Conservation (phyloP, 1,140 invertebrate genomes). For the Drosophila mauritiana region DNA sequence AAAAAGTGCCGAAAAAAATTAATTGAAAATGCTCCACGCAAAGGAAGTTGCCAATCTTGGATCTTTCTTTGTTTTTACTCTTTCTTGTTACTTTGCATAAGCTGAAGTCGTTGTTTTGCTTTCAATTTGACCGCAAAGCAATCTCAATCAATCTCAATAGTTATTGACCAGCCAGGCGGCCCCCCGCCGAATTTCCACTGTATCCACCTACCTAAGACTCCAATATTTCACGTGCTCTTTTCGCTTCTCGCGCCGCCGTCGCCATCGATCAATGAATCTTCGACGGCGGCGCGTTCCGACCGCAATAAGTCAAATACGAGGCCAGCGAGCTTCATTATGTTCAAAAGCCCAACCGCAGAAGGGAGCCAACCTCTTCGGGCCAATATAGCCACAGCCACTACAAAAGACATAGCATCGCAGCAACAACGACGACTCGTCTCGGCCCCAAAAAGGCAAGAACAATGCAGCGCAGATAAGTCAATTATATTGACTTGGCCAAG, state of each 20-base stretch:
- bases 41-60: conserved; percentile 34
- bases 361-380: conserved; percentile 39
- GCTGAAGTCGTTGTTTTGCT: conserved; percentile 39
- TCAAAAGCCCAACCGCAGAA: conserved; percentile 53
- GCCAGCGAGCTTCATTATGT: conserved; percentile 79
- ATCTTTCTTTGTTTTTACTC: neutral
- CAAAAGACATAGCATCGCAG: conserved; percentile 3
- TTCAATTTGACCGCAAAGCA: conserved; percentile 71
- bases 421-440: conserved; percentile 21
- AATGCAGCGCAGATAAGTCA: conserved; percentile 76
- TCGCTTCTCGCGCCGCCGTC: conserved; percentile 49
- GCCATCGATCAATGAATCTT: conserved; percentile 66
- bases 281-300: conserved; percentile 51
- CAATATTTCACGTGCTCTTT: conserved; percentile 78
- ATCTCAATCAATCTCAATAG: conserved; percentile 67
- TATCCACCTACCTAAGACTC: conserved; percentile 29
- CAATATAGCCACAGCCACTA: conserved; percentile 30
- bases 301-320: conserved; percentile 80
- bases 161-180: conserved; percentile 54
- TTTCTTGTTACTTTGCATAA: conserved; percentile 56
- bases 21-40: conserved; percentile 25
- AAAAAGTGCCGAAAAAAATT: conserved; percentile 27
- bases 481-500: conserved; percentile 80
- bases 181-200: conserved; percentile 10
- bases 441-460: conserved; percentile 51